Percentiles rank a stretch among this genome's conserved stretches.
Evolutionary conservation across 2,797 vertebrate species (phyloP).

Genomic region (Danionella dracula): DNA sequence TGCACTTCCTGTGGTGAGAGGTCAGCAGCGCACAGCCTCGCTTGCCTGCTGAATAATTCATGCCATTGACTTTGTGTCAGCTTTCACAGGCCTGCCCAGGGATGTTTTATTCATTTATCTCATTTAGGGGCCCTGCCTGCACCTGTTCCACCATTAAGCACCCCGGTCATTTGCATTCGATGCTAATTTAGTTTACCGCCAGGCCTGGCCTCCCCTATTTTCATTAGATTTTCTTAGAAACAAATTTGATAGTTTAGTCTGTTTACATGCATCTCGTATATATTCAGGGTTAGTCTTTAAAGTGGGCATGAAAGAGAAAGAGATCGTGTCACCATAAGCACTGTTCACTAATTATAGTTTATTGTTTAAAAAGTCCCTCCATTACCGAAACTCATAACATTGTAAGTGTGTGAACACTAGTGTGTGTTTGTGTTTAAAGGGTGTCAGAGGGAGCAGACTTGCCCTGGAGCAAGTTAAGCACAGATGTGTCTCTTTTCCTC

Average conservation of each 20-base stretch:
- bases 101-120: conserved; percentile 99
- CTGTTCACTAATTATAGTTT: conserved; percentile 2
- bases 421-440: conserved; percentile 33
- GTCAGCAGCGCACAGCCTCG: conserved; percentile 78
- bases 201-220: conserved; percentile 38
- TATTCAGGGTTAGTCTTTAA: conserved; percentile 44
- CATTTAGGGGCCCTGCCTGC: conserved; percentile 93
- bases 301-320: not conserved
- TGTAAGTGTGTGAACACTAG: conserved; percentile 43
- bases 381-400: conserved; percentile 4
- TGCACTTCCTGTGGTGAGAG: conserved; percentile 78
- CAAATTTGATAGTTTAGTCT: conserved; percentile 30
- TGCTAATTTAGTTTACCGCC: conserved; percentile 87
- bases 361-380: not conserved
- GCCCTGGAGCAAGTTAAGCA: conserved; percentile 58
- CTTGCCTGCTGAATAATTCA: conserved; percentile 93
- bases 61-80: conserved; percentile 95
- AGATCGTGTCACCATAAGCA: not conserved
- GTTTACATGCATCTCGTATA: conserved; percentile 41
- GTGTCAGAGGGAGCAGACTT: conserved; percentile 36
- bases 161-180: conserved; percentile 90
- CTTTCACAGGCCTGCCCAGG: conserved; percentile 50
- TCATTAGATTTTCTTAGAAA: conserved; percentile 40
- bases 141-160: conserved; percentile 95
- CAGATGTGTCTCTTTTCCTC: conserved; percentile 44